Evolutionary conservation across 1,140 invertebrate species (phyloP).

Genomic region (Aphaenogaster rudis): DNA sequence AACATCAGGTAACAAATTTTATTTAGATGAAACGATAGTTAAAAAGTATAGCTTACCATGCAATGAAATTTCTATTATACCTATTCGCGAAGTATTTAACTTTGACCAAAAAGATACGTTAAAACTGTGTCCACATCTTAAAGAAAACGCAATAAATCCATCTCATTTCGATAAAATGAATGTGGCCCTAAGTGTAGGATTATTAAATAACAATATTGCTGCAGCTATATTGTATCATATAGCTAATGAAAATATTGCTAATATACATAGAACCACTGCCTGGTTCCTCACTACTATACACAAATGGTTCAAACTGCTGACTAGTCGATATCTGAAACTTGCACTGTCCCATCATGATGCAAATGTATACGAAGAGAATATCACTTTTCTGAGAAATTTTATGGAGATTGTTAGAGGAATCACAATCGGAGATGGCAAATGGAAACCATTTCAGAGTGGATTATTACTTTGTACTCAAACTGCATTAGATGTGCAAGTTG

Average conservation of each 20-base stretch:
- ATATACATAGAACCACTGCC: background rate
- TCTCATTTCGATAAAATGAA: background rate
- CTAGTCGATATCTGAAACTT: background rate
- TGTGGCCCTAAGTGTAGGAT: background rate
- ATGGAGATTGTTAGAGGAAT: background rate
- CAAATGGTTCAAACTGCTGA: background rate
- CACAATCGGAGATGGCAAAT: background rate
- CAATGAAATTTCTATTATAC: background rate
- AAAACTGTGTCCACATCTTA: background rate
- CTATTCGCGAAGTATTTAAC: background rate
- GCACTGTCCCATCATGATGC: background rate
- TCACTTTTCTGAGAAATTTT: background rate
- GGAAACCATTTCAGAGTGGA: background rate
- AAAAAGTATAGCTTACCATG: background rate
- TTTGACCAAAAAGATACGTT: background rate
- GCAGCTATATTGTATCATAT: background rate
- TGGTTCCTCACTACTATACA: background rate
- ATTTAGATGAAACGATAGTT: slow-evolving; percentile 4
- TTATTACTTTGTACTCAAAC: slow-evolving; percentile 9
- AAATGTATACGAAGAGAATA: background rate
- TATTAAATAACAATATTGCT: background rate
- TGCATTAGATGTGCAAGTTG: background rate
- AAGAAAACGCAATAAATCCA: background rate
- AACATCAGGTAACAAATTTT: background rate
- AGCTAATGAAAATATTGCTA: background rate